Conservation (phyloP, 2,888 invertebrate genomes). For the Octonoba sinensis region DNA sequence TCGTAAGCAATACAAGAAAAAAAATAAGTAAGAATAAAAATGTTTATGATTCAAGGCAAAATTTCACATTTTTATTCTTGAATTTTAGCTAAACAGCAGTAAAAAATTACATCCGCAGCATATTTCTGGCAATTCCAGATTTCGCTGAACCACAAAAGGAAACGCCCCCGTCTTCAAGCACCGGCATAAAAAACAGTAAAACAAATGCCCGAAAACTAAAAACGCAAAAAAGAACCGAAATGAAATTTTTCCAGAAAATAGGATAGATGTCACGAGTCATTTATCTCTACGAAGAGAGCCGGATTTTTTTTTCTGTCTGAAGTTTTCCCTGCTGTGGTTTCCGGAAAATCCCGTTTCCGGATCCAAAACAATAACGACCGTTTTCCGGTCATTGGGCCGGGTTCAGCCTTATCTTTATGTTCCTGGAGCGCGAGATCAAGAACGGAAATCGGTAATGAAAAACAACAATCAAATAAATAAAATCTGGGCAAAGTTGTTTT, state of each 20-base stretch:
- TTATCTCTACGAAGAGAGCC: conserved; percentile 25
- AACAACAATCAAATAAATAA: background rate
- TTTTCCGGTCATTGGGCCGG: conserved; percentile 56
- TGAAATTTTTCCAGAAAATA: conserved; percentile 25
- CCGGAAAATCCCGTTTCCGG: conserved; percentile 43
- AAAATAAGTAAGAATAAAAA: no score
- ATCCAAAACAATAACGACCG: conserved; percentile 45
- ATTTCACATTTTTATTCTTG: no score
- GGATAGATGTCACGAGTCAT: conserved; percentile 36
- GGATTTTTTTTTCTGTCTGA: conserved; percentile 10
- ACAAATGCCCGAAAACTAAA: conserved; percentile 12
- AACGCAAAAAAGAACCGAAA: conserved; percentile 8
- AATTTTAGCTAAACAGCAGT: no score
- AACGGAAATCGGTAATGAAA: conserved; percentile 4
- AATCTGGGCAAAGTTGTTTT: no score
- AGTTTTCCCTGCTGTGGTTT: conserved; percentile 8
- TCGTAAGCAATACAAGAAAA: no score
- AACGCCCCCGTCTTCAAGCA: conserved; percentile 3
- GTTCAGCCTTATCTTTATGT: conserved; percentile 31
- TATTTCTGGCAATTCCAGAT: no score
- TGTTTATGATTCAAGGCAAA: no score
- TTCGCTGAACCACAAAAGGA: no score
- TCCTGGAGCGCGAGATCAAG: background rate
- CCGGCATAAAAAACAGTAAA: conserved; percentile 20
- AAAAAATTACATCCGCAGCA: no score